phyloP scores from a whole-genome alignment of 2,113 vertebrate genomes.

The Gadus macrocephalus region DNA sequence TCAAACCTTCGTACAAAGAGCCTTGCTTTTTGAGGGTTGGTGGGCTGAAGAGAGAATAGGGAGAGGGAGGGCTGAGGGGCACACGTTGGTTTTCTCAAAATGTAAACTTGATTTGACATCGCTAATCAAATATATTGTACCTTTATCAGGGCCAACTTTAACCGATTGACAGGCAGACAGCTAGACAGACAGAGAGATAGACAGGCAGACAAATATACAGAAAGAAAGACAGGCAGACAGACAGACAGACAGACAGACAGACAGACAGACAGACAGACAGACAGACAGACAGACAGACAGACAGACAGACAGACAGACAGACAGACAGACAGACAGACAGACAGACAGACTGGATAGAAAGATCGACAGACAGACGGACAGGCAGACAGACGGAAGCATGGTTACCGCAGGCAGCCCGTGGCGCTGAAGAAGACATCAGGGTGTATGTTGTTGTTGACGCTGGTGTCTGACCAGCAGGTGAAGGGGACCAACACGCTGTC shows the following conservation, averaged over 20 bases:
- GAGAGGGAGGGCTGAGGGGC: no score
- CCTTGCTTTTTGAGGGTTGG: no score
- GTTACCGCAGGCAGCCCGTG: conserved; percentile 89
- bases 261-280: background rate
- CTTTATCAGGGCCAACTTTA: background rate
- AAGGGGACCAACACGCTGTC: conserved; percentile 84
- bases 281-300: background rate
- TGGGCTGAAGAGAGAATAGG: no score
- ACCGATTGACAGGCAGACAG: background rate
- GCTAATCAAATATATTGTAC: no score
- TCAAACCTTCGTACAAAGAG: no score
- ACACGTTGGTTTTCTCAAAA: no score
- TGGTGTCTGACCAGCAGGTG: conserved; percentile 73
- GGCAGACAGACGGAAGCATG: background rate
- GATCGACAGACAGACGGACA: background rate
- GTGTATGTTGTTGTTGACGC: conserved; percentile 71
- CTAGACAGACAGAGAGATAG: background rate
- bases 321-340: background rate
- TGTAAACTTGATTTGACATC: no score
- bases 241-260: background rate
- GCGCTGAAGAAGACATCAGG: conserved; percentile 86
- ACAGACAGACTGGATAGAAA: background rate
- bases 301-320: background rate
- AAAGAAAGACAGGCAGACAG: background rate
- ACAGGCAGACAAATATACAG: background rate